Percentiles rank a stretch among this genome's conserved stretches.
Conservation (phyloP, 2,888 invertebrate genomes). For the Dasypogon diadema region DNA sequence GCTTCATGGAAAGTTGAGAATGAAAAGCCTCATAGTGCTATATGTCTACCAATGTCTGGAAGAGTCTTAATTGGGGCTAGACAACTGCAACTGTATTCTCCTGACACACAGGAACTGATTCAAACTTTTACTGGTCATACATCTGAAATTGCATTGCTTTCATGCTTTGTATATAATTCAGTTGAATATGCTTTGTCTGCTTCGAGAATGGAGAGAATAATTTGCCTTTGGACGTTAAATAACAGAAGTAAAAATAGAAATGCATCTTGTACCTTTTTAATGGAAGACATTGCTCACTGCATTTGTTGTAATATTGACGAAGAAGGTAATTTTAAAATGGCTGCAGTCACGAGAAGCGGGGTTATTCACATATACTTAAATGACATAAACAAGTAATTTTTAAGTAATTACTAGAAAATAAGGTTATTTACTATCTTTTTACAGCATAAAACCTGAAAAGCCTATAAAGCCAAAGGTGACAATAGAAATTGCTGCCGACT, state of each 20-base stretch:
- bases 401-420: neutral
- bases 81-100: constrained; percentile 71
- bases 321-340: constrained; percentile 68
- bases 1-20: constrained; percentile 74
- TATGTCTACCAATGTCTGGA: constrained; percentile 63
- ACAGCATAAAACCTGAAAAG: constrained; percentile 69
- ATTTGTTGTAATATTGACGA: constrained; percentile 71
- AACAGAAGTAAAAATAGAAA: constrained; percentile 68
- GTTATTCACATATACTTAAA: constrained; percentile 83
- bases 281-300: constrained; percentile 77
- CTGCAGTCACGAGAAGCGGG: constrained; percentile 78
- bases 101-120: constrained; percentile 72
- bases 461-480: constrained; percentile 76
- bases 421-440: constrained; percentile 21
- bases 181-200: constrained; percentile 64
- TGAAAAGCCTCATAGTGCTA: constrained; percentile 69
- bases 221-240: constrained; percentile 66
- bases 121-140: constrained; percentile 77
- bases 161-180: constrained; percentile 60
- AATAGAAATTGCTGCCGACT: constrained; percentile 73
- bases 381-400: constrained; percentile 76
- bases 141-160: constrained; percentile 71
- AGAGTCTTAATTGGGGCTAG: constrained; percentile 63
- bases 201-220: constrained; percentile 65
- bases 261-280: constrained; percentile 73